Evolutionary conservation across 1,140 invertebrate genomes (phyloP).

Genomic region (Magallana gigas): DNA sequence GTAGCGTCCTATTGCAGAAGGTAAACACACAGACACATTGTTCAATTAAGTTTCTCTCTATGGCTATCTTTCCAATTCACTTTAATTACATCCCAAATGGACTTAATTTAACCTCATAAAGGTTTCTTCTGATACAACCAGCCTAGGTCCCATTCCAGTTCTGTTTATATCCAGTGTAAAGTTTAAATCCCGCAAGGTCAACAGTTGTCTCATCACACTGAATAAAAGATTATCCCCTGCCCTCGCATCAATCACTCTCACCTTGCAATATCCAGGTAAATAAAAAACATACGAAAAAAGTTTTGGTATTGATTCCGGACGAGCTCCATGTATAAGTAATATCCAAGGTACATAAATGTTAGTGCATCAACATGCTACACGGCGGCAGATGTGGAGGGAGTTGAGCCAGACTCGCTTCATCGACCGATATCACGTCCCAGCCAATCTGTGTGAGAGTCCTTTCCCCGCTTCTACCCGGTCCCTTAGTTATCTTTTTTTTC

Average conservation of each 20-base stretch:
- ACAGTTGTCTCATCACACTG: neutral
- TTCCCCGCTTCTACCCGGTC: neutral
- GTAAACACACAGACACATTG: neutral
- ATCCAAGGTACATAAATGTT: constrained; percentile 7
- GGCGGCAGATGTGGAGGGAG: neutral
- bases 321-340: constrained; percentile 29
- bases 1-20: neutral
- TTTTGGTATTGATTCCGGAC: neutral
- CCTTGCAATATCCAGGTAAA: constrained; percentile 23
- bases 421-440: neutral
- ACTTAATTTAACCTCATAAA: neutral
- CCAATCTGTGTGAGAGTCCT: neutral
- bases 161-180: neutral
- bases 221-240: constrained; percentile 7
- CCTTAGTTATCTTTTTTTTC: constrained; percentile 7
- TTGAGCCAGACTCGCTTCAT: constrained; percentile 2
- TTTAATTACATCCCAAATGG: neutral
- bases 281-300: constrained; percentile 4
- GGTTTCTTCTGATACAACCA: neutral
- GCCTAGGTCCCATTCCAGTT: neutral
- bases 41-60: neutral
- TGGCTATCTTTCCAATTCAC: neutral
- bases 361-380: neutral
- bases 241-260: constrained; percentile 23
- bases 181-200: neutral